These are phyloP conservation scores for Sebastes hubbsi DNA, from an alignment of 2,797 vertebrate genomes.

Conservation along the genomic window DNA sequence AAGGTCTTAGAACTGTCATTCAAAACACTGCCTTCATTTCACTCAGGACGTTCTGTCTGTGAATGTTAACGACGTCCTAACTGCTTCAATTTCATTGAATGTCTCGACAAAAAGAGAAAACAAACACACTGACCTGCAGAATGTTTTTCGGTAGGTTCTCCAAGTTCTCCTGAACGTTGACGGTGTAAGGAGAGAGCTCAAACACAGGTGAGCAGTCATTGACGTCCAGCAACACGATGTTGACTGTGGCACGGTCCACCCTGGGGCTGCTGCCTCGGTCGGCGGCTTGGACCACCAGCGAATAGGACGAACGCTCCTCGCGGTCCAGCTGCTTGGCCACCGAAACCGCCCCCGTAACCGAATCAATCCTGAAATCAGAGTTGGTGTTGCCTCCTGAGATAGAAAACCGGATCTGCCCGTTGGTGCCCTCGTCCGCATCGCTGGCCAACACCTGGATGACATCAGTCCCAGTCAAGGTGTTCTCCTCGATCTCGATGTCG, in stretches of 20 bases:
- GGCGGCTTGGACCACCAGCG: constrained; percentile 87
- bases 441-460: constrained; percentile 88
- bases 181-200: constrained; percentile 92
- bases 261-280: constrained; percentile 93
- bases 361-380: constrained; percentile 91
- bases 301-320: constrained; percentile 85
- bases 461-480: constrained; percentile 90
- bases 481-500: constrained; percentile 89
- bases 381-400: constrained; percentile 82
- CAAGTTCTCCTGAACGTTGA: constrained; percentile 90
- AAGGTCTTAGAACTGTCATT: constrained; percentile 56
- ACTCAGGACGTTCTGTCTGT: constrained; percentile 17
- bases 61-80: constrained; percentile 9
- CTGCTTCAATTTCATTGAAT: background rate
- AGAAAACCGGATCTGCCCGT: constrained; percentile 93
- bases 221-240: constrained; percentile 87
- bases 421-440: constrained; percentile 92
- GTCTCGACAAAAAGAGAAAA: background rate
- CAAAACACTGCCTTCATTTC: constrained; percentile 30
- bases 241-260: constrained; percentile 85
- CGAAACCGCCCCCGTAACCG: constrained; percentile 91
- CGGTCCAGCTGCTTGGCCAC: constrained; percentile 93
- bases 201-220: constrained; percentile 94
- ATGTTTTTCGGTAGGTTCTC: constrained; percentile 86
- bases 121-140: constrained; percentile 87